phyloP scores from a whole-genome alignment of 1,140 invertebrate species.

The Drosophila novamexicana region DNA sequence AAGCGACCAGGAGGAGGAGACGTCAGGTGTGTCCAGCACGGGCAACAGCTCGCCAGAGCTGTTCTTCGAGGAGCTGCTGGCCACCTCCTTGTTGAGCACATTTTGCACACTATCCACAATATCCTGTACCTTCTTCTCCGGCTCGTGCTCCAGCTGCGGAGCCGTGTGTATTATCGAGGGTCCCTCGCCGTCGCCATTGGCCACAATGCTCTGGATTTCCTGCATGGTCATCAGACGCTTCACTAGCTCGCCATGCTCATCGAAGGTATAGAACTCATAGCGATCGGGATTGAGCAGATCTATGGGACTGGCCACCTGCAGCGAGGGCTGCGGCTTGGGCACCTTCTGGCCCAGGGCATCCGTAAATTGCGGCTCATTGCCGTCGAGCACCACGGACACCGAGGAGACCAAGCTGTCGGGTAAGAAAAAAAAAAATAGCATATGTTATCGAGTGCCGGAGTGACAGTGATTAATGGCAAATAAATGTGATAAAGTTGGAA shows the following conservation, averaged over 20 bases:
- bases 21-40: constrained; percentile 88
- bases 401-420: constrained; percentile 86
- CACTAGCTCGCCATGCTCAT: constrained; percentile 91
- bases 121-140: constrained; percentile 89
- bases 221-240: constrained; percentile 92
- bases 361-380: constrained; percentile 86
- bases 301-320: constrained; percentile 90
- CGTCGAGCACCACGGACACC: constrained; percentile 87
- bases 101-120: constrained; percentile 92
- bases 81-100: constrained; percentile 91
- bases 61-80: constrained; percentile 86
- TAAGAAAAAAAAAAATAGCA: constrained; percentile 10
- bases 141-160: constrained; percentile 84
- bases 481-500: constrained; percentile 43
- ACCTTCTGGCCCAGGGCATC: constrained; percentile 88
- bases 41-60: constrained; percentile 85
- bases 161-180: constrained; percentile 85
- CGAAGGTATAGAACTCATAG: constrained; percentile 94
- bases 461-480: constrained; percentile 55
- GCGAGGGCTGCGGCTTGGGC: constrained; percentile 85
- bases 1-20: constrained; percentile 91
- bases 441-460: constrained; percentile 41
- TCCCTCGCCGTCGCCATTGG: constrained; percentile 89
- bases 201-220: constrained; percentile 93
- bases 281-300: constrained; percentile 90